Evolutionary conservation across 2,797 vertebrate species (phyloP).

Genomic region (Tokudaia muenninki): DNA sequence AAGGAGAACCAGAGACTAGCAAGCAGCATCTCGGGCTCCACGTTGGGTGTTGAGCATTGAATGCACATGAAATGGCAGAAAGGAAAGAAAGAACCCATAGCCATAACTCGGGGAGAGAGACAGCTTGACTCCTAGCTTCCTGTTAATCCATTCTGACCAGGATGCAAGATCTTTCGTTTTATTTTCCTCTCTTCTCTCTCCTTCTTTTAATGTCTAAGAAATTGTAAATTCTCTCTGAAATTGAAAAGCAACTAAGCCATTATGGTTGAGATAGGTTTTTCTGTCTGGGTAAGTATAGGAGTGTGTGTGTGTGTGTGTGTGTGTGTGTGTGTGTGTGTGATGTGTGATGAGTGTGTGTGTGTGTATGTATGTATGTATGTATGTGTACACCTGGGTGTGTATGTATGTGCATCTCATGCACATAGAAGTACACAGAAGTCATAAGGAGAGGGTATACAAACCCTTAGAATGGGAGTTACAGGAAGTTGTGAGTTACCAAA

Average conservation of each 20-base stretch:
- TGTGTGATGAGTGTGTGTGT: background rate
- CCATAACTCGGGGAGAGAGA: constrained; percentile 70
- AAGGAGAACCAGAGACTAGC: background rate
- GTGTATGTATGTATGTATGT: background rate
- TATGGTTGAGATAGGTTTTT: constrained; percentile 28
- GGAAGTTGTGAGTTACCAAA: background rate
- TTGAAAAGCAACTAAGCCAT: constrained; percentile 75
- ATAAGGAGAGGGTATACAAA: background rate
- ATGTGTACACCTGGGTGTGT: too few relatives aligned
- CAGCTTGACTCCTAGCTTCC: constrained; percentile 61
- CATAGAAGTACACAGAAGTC: background rate
- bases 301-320: background rate
- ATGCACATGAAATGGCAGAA: constrained; percentile 62
- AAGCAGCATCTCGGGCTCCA: background rate
- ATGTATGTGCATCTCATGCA: background rate
- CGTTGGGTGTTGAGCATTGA: constrained; percentile 72
- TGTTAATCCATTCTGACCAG: constrained; percentile 54
- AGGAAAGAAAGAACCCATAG: constrained; percentile 68
- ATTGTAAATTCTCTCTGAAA: constrained; percentile 73
- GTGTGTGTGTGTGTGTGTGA: background rate
- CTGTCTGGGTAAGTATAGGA: background rate
- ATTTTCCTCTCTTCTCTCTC: background rate
- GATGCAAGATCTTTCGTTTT: constrained; percentile 30
- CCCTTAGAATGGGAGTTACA: background rate
- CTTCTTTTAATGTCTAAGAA: constrained; percentile 72